Evolutionary conservation across 2,113 vertebrate genomes (phyloP).

Genomic region (Ranitomeya variabilis): DNA sequence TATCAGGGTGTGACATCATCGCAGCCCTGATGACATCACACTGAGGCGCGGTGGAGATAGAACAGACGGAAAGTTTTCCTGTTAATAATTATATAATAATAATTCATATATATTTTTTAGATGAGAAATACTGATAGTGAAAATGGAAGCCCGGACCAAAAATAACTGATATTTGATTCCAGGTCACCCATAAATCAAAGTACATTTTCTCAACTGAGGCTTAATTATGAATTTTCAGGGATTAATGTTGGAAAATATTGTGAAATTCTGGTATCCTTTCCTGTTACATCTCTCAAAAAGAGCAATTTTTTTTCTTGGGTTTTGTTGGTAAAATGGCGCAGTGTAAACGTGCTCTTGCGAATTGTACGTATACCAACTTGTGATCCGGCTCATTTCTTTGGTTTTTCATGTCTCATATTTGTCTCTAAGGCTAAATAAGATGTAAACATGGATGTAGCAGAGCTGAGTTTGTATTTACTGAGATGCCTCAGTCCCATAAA

Average conservation of each 20-base stretch:
- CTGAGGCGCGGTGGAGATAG: no score
- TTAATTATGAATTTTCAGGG: background rate
- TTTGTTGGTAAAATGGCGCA: no score
- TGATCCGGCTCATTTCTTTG: no score
- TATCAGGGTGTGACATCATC: background rate
- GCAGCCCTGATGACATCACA: background rate
- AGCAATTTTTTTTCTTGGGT: no score
- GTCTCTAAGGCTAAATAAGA: background rate
- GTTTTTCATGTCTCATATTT: background rate
- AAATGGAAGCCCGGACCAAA: no score
- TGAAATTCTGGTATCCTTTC: conserved; percentile 6
- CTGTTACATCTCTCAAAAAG: background rate
- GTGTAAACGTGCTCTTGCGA: no score
- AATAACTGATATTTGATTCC: background rate
- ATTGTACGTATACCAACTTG: no score
- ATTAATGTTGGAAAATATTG: background rate
- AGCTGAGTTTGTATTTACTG: background rate
- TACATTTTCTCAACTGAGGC: background rate
- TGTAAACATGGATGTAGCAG: background rate
- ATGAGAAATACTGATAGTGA: no score
- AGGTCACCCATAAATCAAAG: background rate
- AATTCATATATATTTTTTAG: no score
- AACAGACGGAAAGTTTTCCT: no score
- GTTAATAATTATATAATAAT: no score
- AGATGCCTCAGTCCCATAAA: background rate